A percentile compares a stretch with the other conserved stretches of the same genome.
Evolutionary conservation across 1,140 invertebrate genomes (phyloP).

Genomic region (Dysdera silvatica): DNA sequence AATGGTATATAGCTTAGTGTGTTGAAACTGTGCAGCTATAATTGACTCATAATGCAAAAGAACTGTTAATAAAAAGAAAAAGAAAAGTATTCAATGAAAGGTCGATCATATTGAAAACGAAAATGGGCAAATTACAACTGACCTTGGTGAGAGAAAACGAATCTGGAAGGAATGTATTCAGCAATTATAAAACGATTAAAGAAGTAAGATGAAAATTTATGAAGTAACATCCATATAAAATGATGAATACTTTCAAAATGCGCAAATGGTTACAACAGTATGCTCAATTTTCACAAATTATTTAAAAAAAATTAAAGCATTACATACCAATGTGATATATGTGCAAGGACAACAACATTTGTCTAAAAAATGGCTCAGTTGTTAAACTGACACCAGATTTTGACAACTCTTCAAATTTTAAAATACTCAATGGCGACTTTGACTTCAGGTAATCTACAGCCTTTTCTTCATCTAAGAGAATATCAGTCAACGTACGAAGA

Average conservation of each 20-base stretch:
- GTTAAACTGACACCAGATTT: slow-evolving; percentile 27
- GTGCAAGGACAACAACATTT: slow-evolving; percentile 20
- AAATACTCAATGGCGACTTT: not conserved
- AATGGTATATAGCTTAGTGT: too few relatives aligned
- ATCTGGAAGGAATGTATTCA: slow-evolving; percentile 7
- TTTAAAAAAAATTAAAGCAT: not conserved
- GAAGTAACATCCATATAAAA: not conserved
- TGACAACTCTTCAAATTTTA: slow-evolving; percentile 14
- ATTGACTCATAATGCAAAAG: too few relatives aligned
- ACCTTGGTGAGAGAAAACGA: too few relatives aligned
- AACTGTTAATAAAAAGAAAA: too few relatives aligned
- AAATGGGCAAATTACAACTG: too few relatives aligned
- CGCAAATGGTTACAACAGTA: too few relatives aligned
- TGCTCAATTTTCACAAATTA: too few relatives aligned
- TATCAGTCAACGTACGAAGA: slow-evolving; percentile 21
- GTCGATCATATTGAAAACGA: too few relatives aligned
- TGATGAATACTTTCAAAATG: not conserved
- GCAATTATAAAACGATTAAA: not conserved
- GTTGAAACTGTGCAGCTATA: too few relatives aligned
- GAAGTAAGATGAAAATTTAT: not conserved
- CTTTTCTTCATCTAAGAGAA: slow-evolving; percentile 28
- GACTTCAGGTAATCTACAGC: slow-evolving; percentile 24
- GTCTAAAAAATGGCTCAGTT: slow-evolving; percentile 32
- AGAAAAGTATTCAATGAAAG: too few relatives aligned
- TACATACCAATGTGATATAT: slow-evolving; percentile 10